A percentile compares a stretch with the other conserved stretches of the same genome.
phyloP scores from a whole-genome alignment of 2,888 invertebrate genomes.

The Sericinus montela region DNA sequence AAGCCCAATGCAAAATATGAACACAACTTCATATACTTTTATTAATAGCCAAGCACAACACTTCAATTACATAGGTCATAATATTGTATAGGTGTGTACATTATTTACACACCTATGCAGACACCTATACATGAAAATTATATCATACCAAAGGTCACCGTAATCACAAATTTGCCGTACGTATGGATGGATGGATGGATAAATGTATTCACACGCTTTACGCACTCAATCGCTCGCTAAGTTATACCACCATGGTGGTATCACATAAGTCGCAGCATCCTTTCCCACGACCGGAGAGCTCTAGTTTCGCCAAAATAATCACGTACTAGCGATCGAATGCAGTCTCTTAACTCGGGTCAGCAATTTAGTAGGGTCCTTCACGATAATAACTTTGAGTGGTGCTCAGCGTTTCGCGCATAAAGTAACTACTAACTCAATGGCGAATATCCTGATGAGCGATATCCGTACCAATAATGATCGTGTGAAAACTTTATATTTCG shows the following conservation, averaged over 20 bases:
- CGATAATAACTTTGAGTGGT: constrained; percentile 22
- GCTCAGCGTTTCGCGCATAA: constrained; percentile 16
- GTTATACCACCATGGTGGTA: constrained; percentile 15
- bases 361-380: constrained; percentile 26
- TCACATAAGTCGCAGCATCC: constrained; percentile 39
- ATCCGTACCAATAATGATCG: constrained; percentile 43
- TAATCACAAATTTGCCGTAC: too few species aligned
- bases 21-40: too few species aligned
- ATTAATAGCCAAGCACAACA: too few species aligned
- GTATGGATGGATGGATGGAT: too few species aligned
- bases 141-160: too few species aligned
- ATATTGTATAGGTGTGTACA: too few species aligned
- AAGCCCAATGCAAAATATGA: too few species aligned
- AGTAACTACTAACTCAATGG: constrained; percentile 27
- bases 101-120: too few species aligned
- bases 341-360: constrained; percentile 42
- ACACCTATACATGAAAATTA: too few species aligned
- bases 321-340: constrained; percentile 46
- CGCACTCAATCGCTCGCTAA: background rate
- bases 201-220: background rate
- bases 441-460: constrained; percentile 44
- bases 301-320: constrained; percentile 51
- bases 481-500: constrained; percentile 38
- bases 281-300: constrained; percentile 50
- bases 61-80: too few species aligned